phyloP scores from a whole-genome alignment of 2,797 vertebrate species.

The Alouatta caraya region DNA sequence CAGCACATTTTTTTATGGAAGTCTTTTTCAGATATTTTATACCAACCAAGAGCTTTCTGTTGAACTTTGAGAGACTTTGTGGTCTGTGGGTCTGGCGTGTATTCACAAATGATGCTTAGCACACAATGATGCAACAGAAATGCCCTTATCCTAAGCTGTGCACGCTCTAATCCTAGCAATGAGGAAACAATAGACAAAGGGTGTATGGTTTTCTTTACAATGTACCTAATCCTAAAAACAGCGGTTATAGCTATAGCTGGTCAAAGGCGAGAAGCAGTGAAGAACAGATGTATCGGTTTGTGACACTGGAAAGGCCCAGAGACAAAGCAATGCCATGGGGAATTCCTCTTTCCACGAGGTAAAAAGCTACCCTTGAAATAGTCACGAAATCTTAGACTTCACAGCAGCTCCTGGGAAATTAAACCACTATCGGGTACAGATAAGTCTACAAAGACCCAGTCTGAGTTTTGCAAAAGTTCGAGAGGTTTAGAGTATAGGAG shows the following conservation, averaged over 20 bases:
- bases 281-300: slow-evolving; percentile 54
- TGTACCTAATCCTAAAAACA: slow-evolving; percentile 13
- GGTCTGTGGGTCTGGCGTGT: slow-evolving; percentile 80
- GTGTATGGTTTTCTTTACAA: neutral
- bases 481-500: slow-evolving; percentile 51
- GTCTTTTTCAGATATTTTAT: slow-evolving; percentile 71
- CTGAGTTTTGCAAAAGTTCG: slow-evolving; percentile 55
- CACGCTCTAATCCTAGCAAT: slow-evolving; percentile 16
- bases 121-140: slow-evolving; percentile 63
- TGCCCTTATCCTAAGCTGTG: slow-evolving; percentile 54
- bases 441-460: slow-evolving; percentile 67
- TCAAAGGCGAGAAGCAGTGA: slow-evolving; percentile 45
- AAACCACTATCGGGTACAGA: slow-evolving; percentile 55
- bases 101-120: slow-evolving; percentile 80
- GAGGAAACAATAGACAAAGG: slow-evolving; percentile 54
- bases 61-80: slow-evolving; percentile 81
- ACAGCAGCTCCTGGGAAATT: slow-evolving; percentile 73
- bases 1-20: slow-evolving; percentile 60
- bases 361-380: slow-evolving; percentile 75
- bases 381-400: slow-evolving; percentile 69
- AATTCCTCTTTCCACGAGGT: slow-evolving; percentile 74
- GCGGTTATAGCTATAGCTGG: neutral
- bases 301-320: slow-evolving; percentile 63
- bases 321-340: slow-evolving; percentile 35
- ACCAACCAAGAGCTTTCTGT: slow-evolving; percentile 58